Base-by-base conservation (phyloP, 2,888 invertebrate species). In the Caenorhabditis sinica region DNA sequence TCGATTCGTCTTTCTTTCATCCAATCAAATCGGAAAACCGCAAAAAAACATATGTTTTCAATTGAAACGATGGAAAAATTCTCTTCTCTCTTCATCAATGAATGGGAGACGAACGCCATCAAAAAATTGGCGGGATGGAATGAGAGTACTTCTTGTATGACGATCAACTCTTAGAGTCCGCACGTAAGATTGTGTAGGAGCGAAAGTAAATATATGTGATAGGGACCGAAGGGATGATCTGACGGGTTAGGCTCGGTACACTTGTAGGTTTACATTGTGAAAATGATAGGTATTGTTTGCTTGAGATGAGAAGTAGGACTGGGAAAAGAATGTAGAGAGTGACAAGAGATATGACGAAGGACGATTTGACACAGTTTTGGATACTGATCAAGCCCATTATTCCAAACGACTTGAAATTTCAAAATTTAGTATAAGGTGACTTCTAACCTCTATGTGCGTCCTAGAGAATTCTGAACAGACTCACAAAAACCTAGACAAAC, bases 221-320 rank as follows among this genome's bases (percentile, higher is more conserved):
- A 53, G n/a, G 56, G 66, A 28, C 66, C 49, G 69, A 61, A 43
- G 72, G 66, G 80, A 80, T 72, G 80, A 79, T 79, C 79, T 56
- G 43, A n/a, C 45, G 30, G 56, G 69, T 53, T 25, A 69, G 56
- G 65, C 36, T 30, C 56, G 60, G 79, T 72, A 79, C 71, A 72
- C 71, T 71, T 72, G 79, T 65, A 66, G 72, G 72, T 80, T 80
- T 80, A 80, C 80, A 80, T 80, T 80, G 80, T 80, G 72, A 80
- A 80, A 80, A 80, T 80, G 80, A 80, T 80, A 73, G 77, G 69
- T 61, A 53, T 79, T 80, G 80, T 66, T 73, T 72, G 63, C 80
- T 40, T 66, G 72, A 80, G 61, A 77, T 40, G 40, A 40, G 40
- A 40, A 40, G 9, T 11, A 40, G 13, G 13, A 69, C 56, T 45